Base-by-base conservation (phyloP, 2,888 invertebrate species). In the Anthrax anthrax region DNA sequence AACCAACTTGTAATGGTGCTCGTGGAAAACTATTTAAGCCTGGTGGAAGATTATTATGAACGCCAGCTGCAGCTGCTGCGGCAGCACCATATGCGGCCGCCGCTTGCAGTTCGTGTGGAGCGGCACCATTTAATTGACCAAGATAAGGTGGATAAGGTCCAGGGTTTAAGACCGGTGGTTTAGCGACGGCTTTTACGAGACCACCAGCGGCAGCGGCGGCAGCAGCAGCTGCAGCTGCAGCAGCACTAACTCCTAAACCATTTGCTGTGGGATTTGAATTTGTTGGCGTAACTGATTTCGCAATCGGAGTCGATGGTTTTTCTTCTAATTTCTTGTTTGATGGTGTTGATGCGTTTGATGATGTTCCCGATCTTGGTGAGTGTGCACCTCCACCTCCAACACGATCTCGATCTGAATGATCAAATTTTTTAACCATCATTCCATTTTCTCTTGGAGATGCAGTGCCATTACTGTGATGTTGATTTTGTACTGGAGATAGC, bases 321-420 rank as follows among this genome's bases (percentile, higher is more conserved):
- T 90, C 90, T 64, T 85, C 85, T 65, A 85, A 71, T 65, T 87
- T 86, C 66, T 86, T 86, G 52, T 85, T 84, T 49, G 88, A 89
- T 2, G 89, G 87, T 32, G 88, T 88, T 56, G 87, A 87, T n/a
- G 87, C 87, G 64, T 88, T 88, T 58, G 89, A 89, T 50, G 88
- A 89, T 36, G 87, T 86, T 41, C 89, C 89, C 55, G 88, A 88
- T 59, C 87, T 49, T 18, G 56, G 56, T 17, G 56, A 56, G 47
- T 56, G 54, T 61, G 63, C 3, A 62, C 66, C 43, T 60, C 63
- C 9, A 63, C 64, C 49, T 61, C 64, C 47, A 56, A 59, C 49
- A 63, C 59, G 50, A 47, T 51, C 51, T 13, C 54, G 52, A 47
- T 55, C 54, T 16, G 47, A 53, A 49, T 61, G 55, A 44, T 56